These are phyloP conservation scores for Pheucticus melanocephalus DNA, from an alignment of 2,113 vertebrate genomes.

Conservation along the genomic window DNA sequence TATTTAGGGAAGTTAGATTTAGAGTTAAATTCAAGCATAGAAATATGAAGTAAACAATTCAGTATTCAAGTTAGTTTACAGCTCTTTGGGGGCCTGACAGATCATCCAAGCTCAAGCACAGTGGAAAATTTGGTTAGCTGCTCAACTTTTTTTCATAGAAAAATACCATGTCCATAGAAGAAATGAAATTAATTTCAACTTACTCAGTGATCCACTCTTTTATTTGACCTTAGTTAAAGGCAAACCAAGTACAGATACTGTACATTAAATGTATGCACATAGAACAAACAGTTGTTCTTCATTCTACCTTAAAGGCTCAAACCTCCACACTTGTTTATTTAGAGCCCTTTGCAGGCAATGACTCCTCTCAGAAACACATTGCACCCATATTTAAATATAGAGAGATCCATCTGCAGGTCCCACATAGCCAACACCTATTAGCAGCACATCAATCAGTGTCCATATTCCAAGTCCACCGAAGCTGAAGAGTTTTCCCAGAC, in stretches of 20 bases:
- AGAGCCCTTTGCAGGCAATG: neutral
- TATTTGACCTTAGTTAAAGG: constrained; percentile 80
- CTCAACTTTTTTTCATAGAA: constrained; percentile 39
- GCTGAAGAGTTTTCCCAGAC: constrained; percentile 98
- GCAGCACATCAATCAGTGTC: constrained; percentile 93
- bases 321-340: neutral
- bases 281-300: neutral
- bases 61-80: neutral
- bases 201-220: constrained; percentile 45
- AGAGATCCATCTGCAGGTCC: constrained; percentile 96
- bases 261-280: constrained; percentile 67
- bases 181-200: constrained; percentile 43
- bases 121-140: neutral
- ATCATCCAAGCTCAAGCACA: neutral
- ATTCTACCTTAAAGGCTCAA: neutral
- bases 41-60: neutral
- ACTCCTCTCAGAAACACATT: neutral
- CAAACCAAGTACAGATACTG: constrained; percentile 81
- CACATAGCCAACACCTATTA: constrained; percentile 94
- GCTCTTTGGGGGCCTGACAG: neutral
- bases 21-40: neutral
- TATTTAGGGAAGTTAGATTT: neutral
- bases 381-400: constrained; percentile 82
- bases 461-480: constrained; percentile 97
- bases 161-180: neutral